Conservation (phyloP, 30 jellyfish, hydroid and myxozoan species). For the Hydractinia echinata region DNA sequence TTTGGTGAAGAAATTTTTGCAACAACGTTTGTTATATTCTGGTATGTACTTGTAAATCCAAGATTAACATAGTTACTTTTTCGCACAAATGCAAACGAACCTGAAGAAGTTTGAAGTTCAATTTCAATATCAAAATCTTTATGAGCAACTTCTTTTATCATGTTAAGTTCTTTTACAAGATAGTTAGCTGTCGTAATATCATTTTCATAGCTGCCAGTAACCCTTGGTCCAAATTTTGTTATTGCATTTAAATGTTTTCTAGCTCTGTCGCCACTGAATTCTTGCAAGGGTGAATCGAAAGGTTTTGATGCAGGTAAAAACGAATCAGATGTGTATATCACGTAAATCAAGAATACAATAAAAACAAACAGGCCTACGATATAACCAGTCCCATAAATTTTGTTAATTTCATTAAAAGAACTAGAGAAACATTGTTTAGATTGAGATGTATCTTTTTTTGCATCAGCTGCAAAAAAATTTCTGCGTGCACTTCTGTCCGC, state of each 20-base stretch:
- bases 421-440: too few relatives aligned
- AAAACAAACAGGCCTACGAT: neutral
- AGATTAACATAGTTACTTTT: constrained; percentile 39
- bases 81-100: constrained; percentile 47
- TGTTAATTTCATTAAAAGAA: too few relatives aligned
- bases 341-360: neutral
- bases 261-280: constrained; percentile 79
- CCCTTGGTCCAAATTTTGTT: constrained; percentile 72
- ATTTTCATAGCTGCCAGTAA: constrained; percentile 78
- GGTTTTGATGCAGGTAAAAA: constrained; percentile 63
- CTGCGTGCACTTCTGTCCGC: too few relatives aligned
- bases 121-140: constrained; percentile 53
- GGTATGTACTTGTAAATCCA: constrained; percentile 61
- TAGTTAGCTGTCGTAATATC: constrained; percentile 71
- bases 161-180: constrained; percentile 46
- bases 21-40: constrained; percentile 71
- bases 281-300: constrained; percentile 30
- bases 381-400: neutral
- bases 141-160: constrained; percentile 50
- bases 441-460: too few relatives aligned
- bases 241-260: constrained; percentile 58
- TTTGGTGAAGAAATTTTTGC: constrained; percentile 75
- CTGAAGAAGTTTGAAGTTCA: constrained; percentile 79
- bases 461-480: too few relatives aligned
- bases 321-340: constrained; percentile 37